Evolutionary conservation across 1,140 invertebrate species (phyloP), one percentile per base, ranked within the genome.

Genomic region (Musca vetustissima): DNA sequence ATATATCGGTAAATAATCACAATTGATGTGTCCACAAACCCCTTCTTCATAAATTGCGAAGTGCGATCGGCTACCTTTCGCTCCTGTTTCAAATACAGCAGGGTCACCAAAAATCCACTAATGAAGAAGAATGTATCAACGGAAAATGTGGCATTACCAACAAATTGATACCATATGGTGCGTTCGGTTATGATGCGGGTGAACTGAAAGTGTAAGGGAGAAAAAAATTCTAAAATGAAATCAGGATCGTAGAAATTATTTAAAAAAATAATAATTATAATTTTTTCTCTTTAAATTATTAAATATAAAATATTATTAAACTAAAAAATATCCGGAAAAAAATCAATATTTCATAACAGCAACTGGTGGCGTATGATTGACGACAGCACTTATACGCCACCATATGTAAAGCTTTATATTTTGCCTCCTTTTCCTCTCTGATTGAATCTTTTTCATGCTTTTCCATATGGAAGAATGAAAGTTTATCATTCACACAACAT

Each of bases 61-160:
- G 68, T 25, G 14, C 75, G 70, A 19, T 69, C 59, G 21, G 72
- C 52, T 73, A 77, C 50, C 67, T 77, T 76, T 69, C 80, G 74
- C 66, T 86, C 79, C 86, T 84, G 36, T 85, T 87, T 77, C 88
- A 88, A 74, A 89, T 89, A 83, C 88, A 93, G 83, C 64, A 93
- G 86, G 0, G 92, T 92, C 9, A 93, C 88, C 66, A 94, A 83
- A 15, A 93, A 79, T 15, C 92, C 92, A 75, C 92, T 94, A 72
- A 94, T 94, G 77, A 95, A 93, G 84, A 97, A 96, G 85, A 96
- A 97, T 7, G 93, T 93, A 80, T 96, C 94, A 17, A 96, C 94
- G 48, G 94, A 94, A 78, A 94, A 94, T 3, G 92, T 93, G 4
- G 93, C 94, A 81, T 96, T 96, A 65, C 92, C 91, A 68, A 95